Percentiles rank a stretch among this genome's conserved stretches.
phyloP scores from a whole-genome alignment of 2,888 invertebrate species.

The Himalopsyche anomala region DNA sequence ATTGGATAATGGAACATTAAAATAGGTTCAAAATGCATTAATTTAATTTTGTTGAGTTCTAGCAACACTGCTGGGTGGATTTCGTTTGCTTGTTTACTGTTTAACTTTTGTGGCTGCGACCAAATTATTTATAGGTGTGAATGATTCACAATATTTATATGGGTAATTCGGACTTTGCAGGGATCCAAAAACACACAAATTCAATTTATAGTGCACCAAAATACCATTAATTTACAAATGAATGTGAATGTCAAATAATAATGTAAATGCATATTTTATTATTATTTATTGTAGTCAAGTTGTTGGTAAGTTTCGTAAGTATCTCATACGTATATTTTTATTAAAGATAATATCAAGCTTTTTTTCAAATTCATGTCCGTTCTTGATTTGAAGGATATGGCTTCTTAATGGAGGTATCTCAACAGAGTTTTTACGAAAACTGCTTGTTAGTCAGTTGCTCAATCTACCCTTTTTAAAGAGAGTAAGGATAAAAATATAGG shows the following conservation, averaged over 20 bases:
- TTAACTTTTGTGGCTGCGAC: neutral
- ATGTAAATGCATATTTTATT: neutral
- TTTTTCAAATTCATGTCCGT: no score
- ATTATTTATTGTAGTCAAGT: neutral
- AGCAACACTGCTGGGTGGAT: neutral
- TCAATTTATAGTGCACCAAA: neutral
- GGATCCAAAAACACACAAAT: neutral
- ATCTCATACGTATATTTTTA: no score
- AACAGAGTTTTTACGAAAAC: no score
- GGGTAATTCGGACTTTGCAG: neutral
- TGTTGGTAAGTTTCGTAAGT: no score
- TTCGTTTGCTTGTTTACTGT: neutral
- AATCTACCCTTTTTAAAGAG: no score
- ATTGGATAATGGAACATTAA: conserved; percentile 44
- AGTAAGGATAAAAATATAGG: no score
- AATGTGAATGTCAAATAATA: neutral
- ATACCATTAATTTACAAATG: neutral
- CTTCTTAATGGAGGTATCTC: no score
- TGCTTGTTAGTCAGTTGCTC: no score
- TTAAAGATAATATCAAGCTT: no score
- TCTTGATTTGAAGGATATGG: no score
- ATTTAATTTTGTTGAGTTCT: conserved; percentile 43
- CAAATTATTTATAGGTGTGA: neutral
- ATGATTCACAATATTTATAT: neutral
- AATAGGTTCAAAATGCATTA: conserved; percentile 43